These are phyloP conservation scores for Charadrius vociferus DNA, from an alignment of 2,113 vertebrate species.

Conservation along the genomic window DNA sequence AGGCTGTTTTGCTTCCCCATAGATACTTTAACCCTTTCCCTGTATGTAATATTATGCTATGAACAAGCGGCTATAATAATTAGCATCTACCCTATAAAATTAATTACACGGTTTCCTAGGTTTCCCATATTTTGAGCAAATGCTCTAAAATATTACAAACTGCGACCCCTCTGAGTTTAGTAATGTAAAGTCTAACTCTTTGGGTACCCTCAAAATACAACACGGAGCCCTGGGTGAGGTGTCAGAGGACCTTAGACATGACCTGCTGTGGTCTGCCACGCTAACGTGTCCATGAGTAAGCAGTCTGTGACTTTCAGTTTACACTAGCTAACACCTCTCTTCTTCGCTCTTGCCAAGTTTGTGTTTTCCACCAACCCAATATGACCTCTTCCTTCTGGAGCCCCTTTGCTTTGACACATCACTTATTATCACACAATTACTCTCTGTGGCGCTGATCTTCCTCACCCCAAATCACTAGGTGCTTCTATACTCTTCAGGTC, in stretches of 20 bases:
- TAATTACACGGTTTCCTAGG: not conserved
- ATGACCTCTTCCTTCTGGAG: not conserved
- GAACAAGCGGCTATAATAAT: not conserved
- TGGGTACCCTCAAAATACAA: not conserved
- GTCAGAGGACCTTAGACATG: not conserved
- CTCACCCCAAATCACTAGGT: not conserved
- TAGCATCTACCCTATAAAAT: not conserved
- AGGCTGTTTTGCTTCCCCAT: not conserved
- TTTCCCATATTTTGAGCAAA: not conserved
- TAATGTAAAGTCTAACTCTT: not conserved
- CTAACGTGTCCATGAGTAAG: not conserved
- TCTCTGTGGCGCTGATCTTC: not conserved
- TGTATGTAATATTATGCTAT: not conserved
- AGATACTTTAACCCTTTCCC: not conserved
- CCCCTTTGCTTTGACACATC: not conserved
- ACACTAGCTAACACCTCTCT: not conserved
- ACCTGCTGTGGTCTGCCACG: not conserved
- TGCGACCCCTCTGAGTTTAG: not conserved
- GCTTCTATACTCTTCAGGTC: not conserved
- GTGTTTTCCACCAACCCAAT: not conserved
- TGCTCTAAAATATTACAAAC: not conserved
- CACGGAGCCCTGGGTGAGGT: rapidly evolving
- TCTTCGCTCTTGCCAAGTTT: not conserved
- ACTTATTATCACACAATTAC: not conserved
- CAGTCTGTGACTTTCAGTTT: not conserved